Percentiles rank a stretch among this genome's conserved stretches.
phyloP scores from a whole-genome alignment of 2,113 vertebrate species.

The cattle (Bos taurus) region ARS-UCD2.0 NC_037334.1:10377001-10377500 shows the following conservation, averaged over 20 bases:
- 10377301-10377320: neutral
- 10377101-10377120: neutral
- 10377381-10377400: neutral
- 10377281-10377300: neutral
- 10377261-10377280: neutral
- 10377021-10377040: neutral
- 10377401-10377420: neutral
- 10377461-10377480: neutral
- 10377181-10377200: neutral
- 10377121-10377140: neutral
- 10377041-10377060: neutral
- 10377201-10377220: neutral
- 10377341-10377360: neutral
- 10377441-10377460: neutral
- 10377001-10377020: neutral
- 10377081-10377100: neutral
- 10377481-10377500: neutral
- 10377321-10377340: neutral
- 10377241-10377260: neutral
- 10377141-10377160: neutral
- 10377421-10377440: neutral
- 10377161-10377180: neutral
- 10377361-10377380: neutral
- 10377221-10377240: neutral
- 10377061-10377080: neutral